phyloP scores from a whole-genome alignment of 2,888 invertebrate species.

The Psylliodes chrysocephalus region DNA sequence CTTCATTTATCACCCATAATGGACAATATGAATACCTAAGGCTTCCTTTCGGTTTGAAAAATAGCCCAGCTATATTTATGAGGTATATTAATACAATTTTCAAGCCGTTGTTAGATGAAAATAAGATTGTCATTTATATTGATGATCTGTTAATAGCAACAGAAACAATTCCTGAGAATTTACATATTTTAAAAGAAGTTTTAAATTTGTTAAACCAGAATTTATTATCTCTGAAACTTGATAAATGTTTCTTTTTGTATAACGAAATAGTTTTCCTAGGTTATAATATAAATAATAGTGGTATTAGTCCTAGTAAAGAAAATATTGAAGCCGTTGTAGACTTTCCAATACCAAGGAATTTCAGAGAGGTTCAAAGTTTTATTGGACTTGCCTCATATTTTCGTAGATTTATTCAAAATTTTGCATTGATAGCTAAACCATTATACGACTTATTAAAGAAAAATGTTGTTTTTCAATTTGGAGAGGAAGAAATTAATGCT shows the following conservation, averaged over 20 bases:
- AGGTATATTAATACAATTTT: no score
- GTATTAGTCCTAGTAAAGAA: conserved; percentile 18
- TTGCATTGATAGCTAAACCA: no score
- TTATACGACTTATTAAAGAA: no score
- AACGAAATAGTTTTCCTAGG: neutral
- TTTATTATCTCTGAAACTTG: neutral
- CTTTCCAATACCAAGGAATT: conserved; percentile 32
- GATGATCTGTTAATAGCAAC: conserved; percentile 24
- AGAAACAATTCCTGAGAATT: conserved; percentile 9
- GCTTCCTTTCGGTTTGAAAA: no score
- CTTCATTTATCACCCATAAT: neutral
- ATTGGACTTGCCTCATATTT: conserved; percentile 35
- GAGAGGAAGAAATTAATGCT: no score
- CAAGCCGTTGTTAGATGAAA: no score
- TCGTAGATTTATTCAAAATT: conserved; percentile 35
- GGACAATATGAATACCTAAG: neutral
- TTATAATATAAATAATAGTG: neutral
- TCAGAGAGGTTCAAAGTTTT: conserved; percentile 33
- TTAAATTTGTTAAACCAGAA: neutral
- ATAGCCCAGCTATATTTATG: no score
- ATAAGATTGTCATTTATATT: neutral
- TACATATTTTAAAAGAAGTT: conserved; percentile 13
- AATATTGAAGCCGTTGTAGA: conserved; percentile 32
- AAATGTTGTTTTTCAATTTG: neutral
- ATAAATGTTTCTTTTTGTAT: neutral